A percentile compares a stretch with the other conserved stretches of the same genome.
Evolutionary conservation across 2,113 vertebrate species (phyloP).

Genomic region (Cavia porcellus): DNA sequence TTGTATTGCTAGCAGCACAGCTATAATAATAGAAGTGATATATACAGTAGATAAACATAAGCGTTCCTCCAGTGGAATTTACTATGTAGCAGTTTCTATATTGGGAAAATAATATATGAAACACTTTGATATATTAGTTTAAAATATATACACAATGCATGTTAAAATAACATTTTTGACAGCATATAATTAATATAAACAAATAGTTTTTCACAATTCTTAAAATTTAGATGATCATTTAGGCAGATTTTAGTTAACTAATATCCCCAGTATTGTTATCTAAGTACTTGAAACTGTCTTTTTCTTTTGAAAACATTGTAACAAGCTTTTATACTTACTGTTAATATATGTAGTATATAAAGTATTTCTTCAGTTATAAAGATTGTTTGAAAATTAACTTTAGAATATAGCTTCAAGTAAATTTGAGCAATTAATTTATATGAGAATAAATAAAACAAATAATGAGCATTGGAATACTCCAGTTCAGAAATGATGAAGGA

Average conservation of each 20-base stretch:
- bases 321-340: neutral
- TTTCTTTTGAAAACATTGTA: neutral
- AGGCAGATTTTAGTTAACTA: neutral
- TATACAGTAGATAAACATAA: too few species aligned
- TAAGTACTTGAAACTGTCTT: neutral
- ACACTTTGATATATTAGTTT: neutral
- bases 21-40: neutral
- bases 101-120: neutral
- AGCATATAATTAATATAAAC: neutral
- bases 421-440: neutral
- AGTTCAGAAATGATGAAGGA: neutral
- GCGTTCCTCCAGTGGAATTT: neutral
- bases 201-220: neutral
- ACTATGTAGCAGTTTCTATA: neutral
- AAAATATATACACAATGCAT: neutral
- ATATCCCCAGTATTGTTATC: neutral
- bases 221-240: neutral
- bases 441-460: neutral
- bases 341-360: neutral
- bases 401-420: neutral
- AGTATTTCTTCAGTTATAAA: neutral
- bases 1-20: neutral
- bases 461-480: neutral
- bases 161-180: neutral
- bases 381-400: neutral